Percentiles rank a stretch among this genome's conserved stretches.
phyloP scores from a whole-genome alignment of 2,797 vertebrate genomes.

The Odontamblyopus lacepedii region DNA sequence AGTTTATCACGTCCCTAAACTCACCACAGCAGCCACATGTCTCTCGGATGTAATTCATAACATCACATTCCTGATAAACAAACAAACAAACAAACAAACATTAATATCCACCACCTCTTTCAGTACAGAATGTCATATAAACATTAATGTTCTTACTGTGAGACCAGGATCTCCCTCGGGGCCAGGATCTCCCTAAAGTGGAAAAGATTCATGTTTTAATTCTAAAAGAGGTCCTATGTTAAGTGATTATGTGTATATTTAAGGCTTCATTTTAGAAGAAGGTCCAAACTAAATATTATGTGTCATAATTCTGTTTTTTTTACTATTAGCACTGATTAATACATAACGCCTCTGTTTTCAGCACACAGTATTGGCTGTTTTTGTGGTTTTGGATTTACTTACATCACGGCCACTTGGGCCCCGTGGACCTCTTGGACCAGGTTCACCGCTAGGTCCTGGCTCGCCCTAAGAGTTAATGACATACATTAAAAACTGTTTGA shows the following conservation, averaged over 20 bases:
- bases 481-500: neutral
- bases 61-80: slow-evolving; percentile 85
- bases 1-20: slow-evolving; percentile 62
- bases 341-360: neutral
- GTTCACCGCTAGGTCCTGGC: slow-evolving; percentile 72
- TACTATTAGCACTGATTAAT: too few relatives aligned
- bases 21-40: slow-evolving; percentile 90
- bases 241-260: neutral
- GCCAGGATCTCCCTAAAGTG: slow-evolving; percentile 85
- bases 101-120: neutral
- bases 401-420: slow-evolving; percentile 67
- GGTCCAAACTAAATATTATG: neutral
- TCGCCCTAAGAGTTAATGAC: slow-evolving; percentile 66
- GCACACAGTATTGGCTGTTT: neutral
- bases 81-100: slow-evolving; percentile 11
- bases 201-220: slow-evolving; percentile 19
- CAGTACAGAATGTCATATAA: neutral
- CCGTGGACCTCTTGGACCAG: slow-evolving; percentile 66
- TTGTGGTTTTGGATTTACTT: slow-evolving; percentile 29
- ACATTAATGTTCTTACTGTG: slow-evolving; percentile 81
- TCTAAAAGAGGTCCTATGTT: neutral
- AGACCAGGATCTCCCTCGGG: slow-evolving; percentile 92
- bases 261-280: neutral
- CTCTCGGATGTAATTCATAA: slow-evolving; percentile 91
- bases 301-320: too few relatives aligned